A percentile compares a stretch with the other conserved stretches of the same genome.
Conservation (phyloP, 2,797 vertebrate species). For the Sciaenops ocellatus region DNA sequence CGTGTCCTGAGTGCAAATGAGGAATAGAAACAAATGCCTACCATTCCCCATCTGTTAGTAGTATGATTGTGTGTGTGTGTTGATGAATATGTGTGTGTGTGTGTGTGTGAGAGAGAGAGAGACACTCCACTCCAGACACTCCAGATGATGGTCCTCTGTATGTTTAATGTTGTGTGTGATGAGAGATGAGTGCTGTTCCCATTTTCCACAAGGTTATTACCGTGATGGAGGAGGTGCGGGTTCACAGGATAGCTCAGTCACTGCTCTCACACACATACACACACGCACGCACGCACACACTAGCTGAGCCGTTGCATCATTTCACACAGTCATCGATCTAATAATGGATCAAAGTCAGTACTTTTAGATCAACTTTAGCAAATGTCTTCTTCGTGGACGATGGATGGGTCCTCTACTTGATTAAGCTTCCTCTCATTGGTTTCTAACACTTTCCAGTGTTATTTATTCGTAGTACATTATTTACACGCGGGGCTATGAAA, state of each 20-base stretch:
- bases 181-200: slow-evolving; percentile 56
- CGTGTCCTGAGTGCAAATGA: slow-evolving; percentile 7
- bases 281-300: slow-evolving; percentile 28
- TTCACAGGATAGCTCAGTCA: slow-evolving; percentile 46
- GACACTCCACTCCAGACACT: slow-evolving; percentile 46
- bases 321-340: slow-evolving; percentile 24
- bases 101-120: slow-evolving; percentile 11
- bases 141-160: slow-evolving; percentile 40
- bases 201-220: slow-evolving; percentile 68
- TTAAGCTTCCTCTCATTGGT: slow-evolving; percentile 11
- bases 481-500: slow-evolving; percentile 14
- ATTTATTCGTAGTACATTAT: slow-evolving; percentile 28
- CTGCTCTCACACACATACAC: slow-evolving; percentile 13
- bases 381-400: slow-evolving; percentile 8
- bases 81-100: slow-evolving; percentile 2
- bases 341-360: slow-evolving; percentile 40
- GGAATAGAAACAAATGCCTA: slow-evolving; percentile 16
- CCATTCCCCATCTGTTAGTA: not conserved
- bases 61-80: slow-evolving; percentile 9
- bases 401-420: slow-evolving; percentile 29
- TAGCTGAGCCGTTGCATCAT: slow-evolving; percentile 28
- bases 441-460: slow-evolving; percentile 11
- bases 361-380: slow-evolving; percentile 20
- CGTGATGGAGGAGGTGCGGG: slow-evolving; percentile 55
- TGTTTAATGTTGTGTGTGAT: slow-evolving; percentile 59